Percentiles rank a stretch among this genome's conserved stretches.
Evolutionary conservation across 2,888 invertebrate genomes (phyloP).

Genomic region (Mantis religiosa): DNA sequence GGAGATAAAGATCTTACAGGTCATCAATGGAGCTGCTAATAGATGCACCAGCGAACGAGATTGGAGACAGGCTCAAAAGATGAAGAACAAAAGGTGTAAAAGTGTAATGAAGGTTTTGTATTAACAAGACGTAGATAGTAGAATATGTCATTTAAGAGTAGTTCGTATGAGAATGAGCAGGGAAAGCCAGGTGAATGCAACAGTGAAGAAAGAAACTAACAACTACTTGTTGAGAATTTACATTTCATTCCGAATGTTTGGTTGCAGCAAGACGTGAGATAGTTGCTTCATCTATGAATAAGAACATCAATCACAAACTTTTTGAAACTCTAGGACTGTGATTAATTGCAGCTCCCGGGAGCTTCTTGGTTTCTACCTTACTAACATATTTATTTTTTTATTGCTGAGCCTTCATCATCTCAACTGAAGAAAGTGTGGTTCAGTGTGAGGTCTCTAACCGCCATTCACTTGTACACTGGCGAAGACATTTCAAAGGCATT

Average conservation of each 20-base stretch:
- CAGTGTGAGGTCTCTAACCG: background rate
- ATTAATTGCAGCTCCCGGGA: background rate
- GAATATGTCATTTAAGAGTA: too few species aligned
- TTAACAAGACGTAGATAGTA: too few species aligned
- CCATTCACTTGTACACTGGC: background rate
- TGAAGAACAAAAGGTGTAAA: too few species aligned
- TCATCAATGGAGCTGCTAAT: too few species aligned
- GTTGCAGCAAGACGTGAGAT: background rate
- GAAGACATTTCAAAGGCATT: background rate
- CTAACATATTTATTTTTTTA: background rate
- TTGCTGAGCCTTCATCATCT: background rate
- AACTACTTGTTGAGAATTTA: background rate
- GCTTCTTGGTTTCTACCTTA: background rate
- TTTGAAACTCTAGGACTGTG: background rate
- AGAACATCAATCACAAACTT: background rate
- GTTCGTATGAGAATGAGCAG: too few species aligned
- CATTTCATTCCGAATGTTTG: background rate
- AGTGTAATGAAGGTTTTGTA: too few species aligned
- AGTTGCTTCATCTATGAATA: background rate
- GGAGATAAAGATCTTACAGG: too few species aligned
- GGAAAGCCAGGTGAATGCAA: too few species aligned
- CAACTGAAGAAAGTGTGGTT: background rate
- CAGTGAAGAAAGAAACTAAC: too few species aligned
- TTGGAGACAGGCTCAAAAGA: too few species aligned
- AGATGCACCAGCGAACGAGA: too few species aligned